These are phyloP conservation scores for Trypoxylon attenuatum DNA, from an alignment of 2,888 invertebrate genomes.

Conservation along the genomic window DNA sequence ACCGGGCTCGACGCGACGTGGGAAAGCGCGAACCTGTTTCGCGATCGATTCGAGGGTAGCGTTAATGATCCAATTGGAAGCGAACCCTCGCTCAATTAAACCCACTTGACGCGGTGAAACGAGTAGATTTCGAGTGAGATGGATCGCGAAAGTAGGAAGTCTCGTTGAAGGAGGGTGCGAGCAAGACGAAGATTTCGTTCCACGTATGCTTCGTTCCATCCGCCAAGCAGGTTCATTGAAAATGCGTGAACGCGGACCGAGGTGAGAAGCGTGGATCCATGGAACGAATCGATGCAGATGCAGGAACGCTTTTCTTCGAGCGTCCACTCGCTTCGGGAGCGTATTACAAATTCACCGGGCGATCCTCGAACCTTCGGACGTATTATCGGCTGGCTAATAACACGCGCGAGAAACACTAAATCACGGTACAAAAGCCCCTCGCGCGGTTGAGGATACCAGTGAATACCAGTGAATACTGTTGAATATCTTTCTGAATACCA, in stretches of 20 bases:
- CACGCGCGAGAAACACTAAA: conserved; percentile 53
- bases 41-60: not conserved
- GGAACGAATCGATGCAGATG: conserved; percentile 67
- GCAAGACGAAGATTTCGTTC: conserved; percentile 27
- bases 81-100: too few species aligned
- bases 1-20: conserved; percentile 17
- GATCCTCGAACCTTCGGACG: conserved; percentile 62
- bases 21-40: conserved; percentile 10
- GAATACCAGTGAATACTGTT: too few species aligned
- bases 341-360: conserved; percentile 72
- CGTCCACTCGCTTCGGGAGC: conserved; percentile 28
- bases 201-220: too few species aligned
- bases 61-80: too few species aligned
- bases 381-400: conserved; percentile 61
- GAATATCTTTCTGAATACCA: conserved; percentile 33
- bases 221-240: conserved; percentile 18
- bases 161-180: too few species aligned
- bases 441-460: not conserved
- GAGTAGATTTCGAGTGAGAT: too few species aligned
- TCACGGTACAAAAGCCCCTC: conserved; percentile 48
- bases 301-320: conserved; percentile 12
- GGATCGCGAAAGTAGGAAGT: too few species aligned
- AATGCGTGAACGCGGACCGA: conserved; percentile 37
- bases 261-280: conserved; percentile 41
- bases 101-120: too few species aligned